phyloP scores from a whole-genome alignment of 2,113 vertebrate genomes.

The Dromiciops gliroides region DNA sequence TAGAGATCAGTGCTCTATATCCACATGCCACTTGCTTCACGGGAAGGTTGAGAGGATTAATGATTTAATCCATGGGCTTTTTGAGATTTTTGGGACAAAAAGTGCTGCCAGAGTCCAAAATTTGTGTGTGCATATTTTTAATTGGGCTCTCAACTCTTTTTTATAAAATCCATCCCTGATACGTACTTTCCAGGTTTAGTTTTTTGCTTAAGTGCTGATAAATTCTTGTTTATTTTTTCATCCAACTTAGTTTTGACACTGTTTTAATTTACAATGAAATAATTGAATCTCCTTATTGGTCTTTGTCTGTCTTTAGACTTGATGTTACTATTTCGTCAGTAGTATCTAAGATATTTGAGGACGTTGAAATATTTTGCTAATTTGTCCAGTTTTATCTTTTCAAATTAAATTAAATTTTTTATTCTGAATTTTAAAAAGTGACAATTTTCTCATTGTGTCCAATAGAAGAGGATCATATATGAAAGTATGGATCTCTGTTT shows the following conservation, averaged over 20 bases:
- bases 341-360: neutral
- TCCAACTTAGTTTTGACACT: conserved; percentile 38
- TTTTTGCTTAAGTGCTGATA: conserved; percentile 31
- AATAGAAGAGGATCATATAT: neutral
- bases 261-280: neutral
- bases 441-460: neutral
- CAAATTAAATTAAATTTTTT: neutral
- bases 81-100: conserved; percentile 24
- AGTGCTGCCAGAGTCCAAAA: neutral
- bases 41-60: neutral
- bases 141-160: neutral
- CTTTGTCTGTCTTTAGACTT: conserved; percentile 20
- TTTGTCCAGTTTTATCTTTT: neutral
- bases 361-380: neutral
- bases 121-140: neutral
- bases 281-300: neutral
- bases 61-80: conserved; percentile 34
- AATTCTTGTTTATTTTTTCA: conserved; percentile 23
- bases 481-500: neutral
- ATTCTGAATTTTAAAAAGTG: neutral
- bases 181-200: neutral
- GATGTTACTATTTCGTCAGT: conserved; percentile 20
- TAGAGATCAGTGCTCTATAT: conserved; percentile 19
- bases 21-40: conserved; percentile 13
- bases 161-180: neutral